phyloP scores from a whole-genome alignment of 2,113 vertebrate genomes.

The Etheostoma cragini region DNA sequence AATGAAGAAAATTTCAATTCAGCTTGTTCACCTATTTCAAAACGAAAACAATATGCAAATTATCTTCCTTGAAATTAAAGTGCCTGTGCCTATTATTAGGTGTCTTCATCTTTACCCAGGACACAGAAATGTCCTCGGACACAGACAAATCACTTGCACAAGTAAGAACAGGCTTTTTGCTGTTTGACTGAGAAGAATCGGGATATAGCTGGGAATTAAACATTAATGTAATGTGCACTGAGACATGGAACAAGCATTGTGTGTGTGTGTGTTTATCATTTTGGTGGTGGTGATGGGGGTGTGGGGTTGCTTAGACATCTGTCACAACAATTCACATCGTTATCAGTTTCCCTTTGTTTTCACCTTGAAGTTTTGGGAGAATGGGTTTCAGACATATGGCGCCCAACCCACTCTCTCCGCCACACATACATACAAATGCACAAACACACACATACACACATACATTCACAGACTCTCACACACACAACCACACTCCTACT shows the following conservation, averaged over 20 bases:
- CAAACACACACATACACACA: slow-evolving; percentile 18
- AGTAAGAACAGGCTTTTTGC: neutral
- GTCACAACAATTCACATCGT: slow-evolving; percentile 75
- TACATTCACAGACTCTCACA: slow-evolving; percentile 6
- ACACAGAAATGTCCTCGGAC: slow-evolving; percentile 14
- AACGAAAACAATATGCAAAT: slow-evolving; percentile 12
- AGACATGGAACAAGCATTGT: slow-evolving; percentile 27
- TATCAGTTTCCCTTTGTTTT: slow-evolving; percentile 79
- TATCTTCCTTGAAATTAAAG: slow-evolving; percentile 5
- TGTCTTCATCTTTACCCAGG: slow-evolving; percentile 6
- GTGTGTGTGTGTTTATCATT: slow-evolving; percentile 39
- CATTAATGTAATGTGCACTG: slow-evolving; percentile 47
- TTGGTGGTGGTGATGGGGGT: slow-evolving; percentile 23
- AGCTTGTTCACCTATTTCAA: neutral
- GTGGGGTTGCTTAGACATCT: slow-evolving; percentile 61
- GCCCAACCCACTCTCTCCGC: slow-evolving; percentile 42
- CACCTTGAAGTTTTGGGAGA: slow-evolving; percentile 76
- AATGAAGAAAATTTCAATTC: neutral
- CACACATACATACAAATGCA: neutral
- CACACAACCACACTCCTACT: neutral
- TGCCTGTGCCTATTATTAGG: slow-evolving; percentile 27
- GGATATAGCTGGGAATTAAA: slow-evolving; percentile 42
- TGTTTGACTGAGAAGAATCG: slow-evolving; percentile 35
- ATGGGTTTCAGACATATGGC: slow-evolving; percentile 71
- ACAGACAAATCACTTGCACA: neutral